Evolutionary conservation across 2,113 vertebrate genomes (phyloP).

Genomic region (Glaucidium brasilianum): DNA sequence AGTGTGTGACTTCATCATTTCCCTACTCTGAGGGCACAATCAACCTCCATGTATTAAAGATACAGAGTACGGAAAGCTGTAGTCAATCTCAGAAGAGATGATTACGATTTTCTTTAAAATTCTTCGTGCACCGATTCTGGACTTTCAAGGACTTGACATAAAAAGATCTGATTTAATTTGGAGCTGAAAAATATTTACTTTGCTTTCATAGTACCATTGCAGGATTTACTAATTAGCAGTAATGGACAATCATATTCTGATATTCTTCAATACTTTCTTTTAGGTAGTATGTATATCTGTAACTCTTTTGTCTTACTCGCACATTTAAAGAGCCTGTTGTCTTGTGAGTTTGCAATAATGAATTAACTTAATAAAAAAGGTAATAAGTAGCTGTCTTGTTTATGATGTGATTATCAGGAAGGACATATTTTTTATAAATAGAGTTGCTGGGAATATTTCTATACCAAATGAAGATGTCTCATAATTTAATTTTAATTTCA

Average conservation of each 20-base stretch:
- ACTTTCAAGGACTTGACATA: background rate
- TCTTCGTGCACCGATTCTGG: background rate
- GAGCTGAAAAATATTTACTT: background rate
- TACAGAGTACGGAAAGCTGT: background rate
- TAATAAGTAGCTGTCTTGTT: constrained; percentile 3
- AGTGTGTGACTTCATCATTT: background rate
- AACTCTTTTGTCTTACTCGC: background rate
- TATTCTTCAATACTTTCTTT: background rate
- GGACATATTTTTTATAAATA: constrained; percentile 1
- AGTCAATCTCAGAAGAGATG: background rate
- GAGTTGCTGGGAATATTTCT: background rate
- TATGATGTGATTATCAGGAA: constrained; percentile 17
- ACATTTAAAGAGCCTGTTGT: background rate
- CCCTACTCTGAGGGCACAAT: background rate
- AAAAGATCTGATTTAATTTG: background rate
- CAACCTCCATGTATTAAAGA: background rate
- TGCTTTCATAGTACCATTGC: background rate
- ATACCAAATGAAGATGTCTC: background rate
- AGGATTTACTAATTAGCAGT: background rate
- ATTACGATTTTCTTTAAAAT: background rate
- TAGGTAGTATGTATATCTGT: background rate
- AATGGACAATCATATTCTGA: background rate
- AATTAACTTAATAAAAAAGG: constrained; percentile 31
- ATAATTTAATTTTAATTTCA: background rate
- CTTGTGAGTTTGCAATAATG: background rate